Evolutionary conservation across 2,797 vertebrate species (phyloP).

Genomic region (Phataginus tricuspis): DNA sequence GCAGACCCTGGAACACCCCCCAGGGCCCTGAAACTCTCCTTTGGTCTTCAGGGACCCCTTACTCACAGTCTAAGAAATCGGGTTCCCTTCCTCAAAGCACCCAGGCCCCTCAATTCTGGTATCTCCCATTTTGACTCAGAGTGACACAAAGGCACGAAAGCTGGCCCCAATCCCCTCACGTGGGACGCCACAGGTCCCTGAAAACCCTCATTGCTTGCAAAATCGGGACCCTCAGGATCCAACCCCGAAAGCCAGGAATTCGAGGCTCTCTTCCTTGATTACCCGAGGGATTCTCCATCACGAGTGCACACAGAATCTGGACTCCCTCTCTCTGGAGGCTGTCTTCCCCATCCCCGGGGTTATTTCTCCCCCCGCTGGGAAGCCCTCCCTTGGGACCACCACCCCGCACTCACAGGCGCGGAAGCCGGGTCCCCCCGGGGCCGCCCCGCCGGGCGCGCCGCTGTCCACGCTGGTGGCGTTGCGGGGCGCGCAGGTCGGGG

Average conservation of each 20-base stretch:
- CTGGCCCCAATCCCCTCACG: not conserved
- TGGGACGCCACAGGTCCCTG: conserved; percentile 28
- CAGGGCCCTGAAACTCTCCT: not conserved
- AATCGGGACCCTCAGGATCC: not conserved
- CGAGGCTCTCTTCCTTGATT: not conserved
- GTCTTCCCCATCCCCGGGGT: conserved; percentile 22
- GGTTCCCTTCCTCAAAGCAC: not conserved
- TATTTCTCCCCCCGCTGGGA: conserved; percentile 50
- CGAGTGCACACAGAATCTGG: not conserved
- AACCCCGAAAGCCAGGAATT: conserved; percentile 37
- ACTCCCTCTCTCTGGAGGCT: conserved; percentile 32
- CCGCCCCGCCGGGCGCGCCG: conserved; percentile 81
- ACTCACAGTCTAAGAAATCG: not conserved
- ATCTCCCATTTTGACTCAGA: not conserved
- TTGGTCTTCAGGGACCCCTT: not conserved
- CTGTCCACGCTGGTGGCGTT: conserved; percentile 92
- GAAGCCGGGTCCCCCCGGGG: conserved; percentile 87
- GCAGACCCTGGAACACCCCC: not conserved
- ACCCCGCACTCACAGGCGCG: conserved; percentile 91
- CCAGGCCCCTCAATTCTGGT: not conserved
- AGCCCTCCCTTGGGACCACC: conserved; percentile 59
- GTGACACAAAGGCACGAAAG: not conserved
- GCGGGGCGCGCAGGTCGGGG: conserved; percentile 90
- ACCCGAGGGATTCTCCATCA: not conserved
- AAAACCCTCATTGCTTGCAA: conserved; percentile 28